phyloP scores from a whole-genome alignment of 1,140 invertebrate species.

The Microplitis mediator region DNA sequence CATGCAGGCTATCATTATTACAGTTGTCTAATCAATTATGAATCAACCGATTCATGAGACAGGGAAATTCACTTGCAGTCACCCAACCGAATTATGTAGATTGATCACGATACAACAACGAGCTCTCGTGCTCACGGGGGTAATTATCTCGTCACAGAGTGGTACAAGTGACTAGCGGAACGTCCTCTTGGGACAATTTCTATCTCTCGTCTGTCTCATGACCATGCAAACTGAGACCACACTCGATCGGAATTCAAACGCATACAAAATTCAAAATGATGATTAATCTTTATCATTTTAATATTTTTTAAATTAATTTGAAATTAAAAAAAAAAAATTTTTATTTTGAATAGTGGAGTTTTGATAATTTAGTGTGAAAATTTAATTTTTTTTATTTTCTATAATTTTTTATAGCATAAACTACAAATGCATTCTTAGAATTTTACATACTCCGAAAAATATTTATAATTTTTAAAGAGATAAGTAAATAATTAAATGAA shows the following conservation, averaged over 20 bases:
- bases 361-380: too few relatives aligned
- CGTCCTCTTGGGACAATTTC: slow-evolving; percentile 23
- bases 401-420: too few relatives aligned
- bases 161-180: slow-evolving; percentile 19
- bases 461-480: too few relatives aligned
- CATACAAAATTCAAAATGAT: neutral
- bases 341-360: too few relatives aligned
- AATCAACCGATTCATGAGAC: slow-evolving; percentile 5
- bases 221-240: slow-evolving; percentile 1
- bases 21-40: slow-evolving; percentile 6
- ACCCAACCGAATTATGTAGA: slow-evolving; percentile 3
- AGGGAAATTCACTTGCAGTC: slow-evolving; percentile 1
- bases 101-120: slow-evolving; percentile 14
- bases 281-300: too few relatives aligned
- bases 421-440: too few relatives aligned
- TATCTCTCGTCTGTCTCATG: slow-evolving; percentile 20
- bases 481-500: too few relatives aligned
- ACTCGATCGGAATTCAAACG: neutral
- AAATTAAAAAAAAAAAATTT: too few relatives aligned
- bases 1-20: neutral
- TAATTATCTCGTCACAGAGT: slow-evolving; percentile 14
- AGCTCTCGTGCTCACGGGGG: neutral
- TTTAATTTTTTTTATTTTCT: too few relatives aligned
- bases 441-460: too few relatives aligned
- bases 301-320: too few relatives aligned